These are phyloP conservation scores for Cantharis flavilabris DNA, from an alignment of 2,888 invertebrate genomes.

Conservation along the genomic window DNA sequence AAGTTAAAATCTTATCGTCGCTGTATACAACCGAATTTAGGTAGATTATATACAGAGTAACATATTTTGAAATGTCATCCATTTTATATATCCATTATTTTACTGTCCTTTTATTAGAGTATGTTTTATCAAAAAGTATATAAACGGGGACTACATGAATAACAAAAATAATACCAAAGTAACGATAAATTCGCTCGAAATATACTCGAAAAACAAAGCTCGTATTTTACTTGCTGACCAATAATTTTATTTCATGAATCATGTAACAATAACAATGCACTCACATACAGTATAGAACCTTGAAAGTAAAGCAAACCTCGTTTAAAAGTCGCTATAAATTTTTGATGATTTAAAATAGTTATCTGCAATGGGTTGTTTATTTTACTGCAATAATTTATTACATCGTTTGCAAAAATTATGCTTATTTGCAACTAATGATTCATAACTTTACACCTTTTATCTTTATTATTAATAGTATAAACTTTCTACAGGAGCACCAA, in stretches of 20 bases:
- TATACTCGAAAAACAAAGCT: constrained; percentile 25
- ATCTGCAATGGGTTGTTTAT: constrained; percentile 3
- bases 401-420: constrained; percentile 8
- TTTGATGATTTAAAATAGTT: constrained; percentile 28
- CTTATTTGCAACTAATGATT: constrained; percentile 17
- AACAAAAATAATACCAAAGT: constrained; percentile 27
- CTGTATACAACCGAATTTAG: background rate
- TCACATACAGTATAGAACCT: constrained; percentile 12
- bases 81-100: constrained; percentile 18
- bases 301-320: constrained; percentile 23
- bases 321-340: constrained; percentile 29
- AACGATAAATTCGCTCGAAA: constrained; percentile 27
- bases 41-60: background rate
- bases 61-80: constrained; percentile 16
- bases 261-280: constrained; percentile 29
- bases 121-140: constrained; percentile 31
- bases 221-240: constrained; percentile 30
- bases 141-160: constrained; percentile 33
- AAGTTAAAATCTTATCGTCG: constrained; percentile 21
- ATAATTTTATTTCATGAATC: constrained; percentile 34
- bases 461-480: background rate
- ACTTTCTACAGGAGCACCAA: background rate
- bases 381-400: constrained; percentile 18
- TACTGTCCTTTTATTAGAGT: constrained; percentile 16
- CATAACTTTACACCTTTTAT: background rate